Evolutionary conservation across 1,140 invertebrate species (phyloP).

Genomic region (Nasonia vitripennis): DNA sequence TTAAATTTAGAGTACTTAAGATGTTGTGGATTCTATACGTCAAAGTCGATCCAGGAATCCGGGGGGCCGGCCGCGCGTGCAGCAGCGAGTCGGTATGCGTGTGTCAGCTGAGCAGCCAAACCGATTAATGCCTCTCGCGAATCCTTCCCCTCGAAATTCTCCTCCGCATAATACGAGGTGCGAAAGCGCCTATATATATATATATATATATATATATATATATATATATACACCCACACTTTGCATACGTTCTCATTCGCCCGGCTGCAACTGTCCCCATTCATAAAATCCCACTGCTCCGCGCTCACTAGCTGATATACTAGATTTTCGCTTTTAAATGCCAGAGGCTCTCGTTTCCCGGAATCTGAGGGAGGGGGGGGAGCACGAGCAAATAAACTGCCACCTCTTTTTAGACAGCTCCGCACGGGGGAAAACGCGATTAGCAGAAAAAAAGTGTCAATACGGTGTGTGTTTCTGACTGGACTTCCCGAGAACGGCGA

Average conservation of each 20-base stretch:
- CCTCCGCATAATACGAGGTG: neutral
- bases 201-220: constrained; percentile 21
- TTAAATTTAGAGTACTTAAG: constrained; percentile 50
- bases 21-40: constrained; percentile 45
- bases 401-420: neutral
- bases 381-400: neutral
- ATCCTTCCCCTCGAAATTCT: constrained; percentile 1
- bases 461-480: neutral
- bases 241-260: neutral
- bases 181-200: constrained; percentile 1
- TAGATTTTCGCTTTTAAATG: neutral
- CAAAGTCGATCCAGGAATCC: constrained; percentile 39
- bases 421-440: neutral
- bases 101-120: neutral
- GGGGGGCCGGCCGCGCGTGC: neutral
- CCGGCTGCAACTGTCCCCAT: constrained; percentile 4
- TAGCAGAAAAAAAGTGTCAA: neutral
- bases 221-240: neutral
- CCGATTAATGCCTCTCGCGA: neutral
- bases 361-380: neutral
- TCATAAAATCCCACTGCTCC: constrained; percentile 38
- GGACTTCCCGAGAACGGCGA: neutral
- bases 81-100: neutral
- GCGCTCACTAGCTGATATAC: no score
- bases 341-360: neutral